Conservation (phyloP, 2,888 invertebrate genomes). For the Acrobasis suavella region DNA sequence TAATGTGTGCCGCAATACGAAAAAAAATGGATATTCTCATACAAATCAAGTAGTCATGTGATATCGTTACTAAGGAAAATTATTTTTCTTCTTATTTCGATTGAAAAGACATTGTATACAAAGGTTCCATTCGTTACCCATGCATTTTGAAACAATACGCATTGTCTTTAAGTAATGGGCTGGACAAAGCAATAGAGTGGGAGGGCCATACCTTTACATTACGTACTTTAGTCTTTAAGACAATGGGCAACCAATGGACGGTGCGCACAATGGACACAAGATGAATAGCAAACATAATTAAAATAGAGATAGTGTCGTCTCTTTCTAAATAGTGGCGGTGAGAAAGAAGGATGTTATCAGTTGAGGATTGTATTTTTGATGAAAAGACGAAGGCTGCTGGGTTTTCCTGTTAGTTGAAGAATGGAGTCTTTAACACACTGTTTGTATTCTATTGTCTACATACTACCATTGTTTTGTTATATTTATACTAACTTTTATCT, state of each 20-base stretch:
- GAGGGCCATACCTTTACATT: conserved; percentile 24
- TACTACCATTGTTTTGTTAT: too few species aligned
- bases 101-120: neutral
- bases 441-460: neutral
- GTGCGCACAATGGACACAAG: conserved; percentile 29
- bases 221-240: conserved; percentile 36
- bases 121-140: neutral
- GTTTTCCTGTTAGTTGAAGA: conserved; percentile 1
- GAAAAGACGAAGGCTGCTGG: conserved; percentile 2
- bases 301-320: conserved; percentile 25
- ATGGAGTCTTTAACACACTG: neutral
- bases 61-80: too few species aligned
- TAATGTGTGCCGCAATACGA: too few species aligned
- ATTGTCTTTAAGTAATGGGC: conserved; percentile 29
- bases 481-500: too few species aligned
- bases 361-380: conserved; percentile 17
- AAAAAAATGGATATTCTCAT: too few species aligned
- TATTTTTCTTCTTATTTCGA: too few species aligned
- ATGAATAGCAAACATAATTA: conserved; percentile 35
- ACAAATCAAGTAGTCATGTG: too few species aligned
- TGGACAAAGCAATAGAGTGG: conserved; percentile 24
- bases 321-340: conserved; percentile 4
- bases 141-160: conserved; percentile 23
- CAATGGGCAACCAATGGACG: conserved; percentile 34
- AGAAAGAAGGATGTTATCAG: conserved; percentile 13